Evolutionary conservation across 64 coral and sea anemone species (phyloP), one percentile per base, ranked within the genome.

Genomic region (Stylophora pistillata): DNA sequence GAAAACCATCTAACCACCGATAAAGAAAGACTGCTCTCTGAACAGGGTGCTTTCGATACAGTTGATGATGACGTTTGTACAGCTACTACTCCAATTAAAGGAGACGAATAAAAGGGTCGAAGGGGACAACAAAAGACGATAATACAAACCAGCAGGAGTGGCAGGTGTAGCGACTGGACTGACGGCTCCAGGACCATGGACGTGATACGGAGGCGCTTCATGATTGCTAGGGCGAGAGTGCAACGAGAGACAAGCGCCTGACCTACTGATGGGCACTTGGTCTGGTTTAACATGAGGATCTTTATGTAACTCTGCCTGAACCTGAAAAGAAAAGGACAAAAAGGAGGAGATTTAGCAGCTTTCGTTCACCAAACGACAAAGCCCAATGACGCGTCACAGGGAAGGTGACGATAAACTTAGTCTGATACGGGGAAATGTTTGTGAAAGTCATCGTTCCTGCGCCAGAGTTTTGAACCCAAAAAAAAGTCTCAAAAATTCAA

Each of bases 211-310:
- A 13, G 89, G 59, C 18, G 89, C 71, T 16, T 96, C 94, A 13
- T 96, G 91, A 58, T 61, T 72, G 32, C 87, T 85, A 55, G 86
- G 95, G 54, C 95, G 53, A 53, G 95, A 79, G 63, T 87, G 91
- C 13, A 81, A 27, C 9, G 90, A 79, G 58, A 93, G 64, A 23
- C 83, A 74, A 13, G 85, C 76, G 2, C 81, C 90, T 9, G 90
- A 83, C 59, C 91, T 58, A 17, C 74, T 91, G 28, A 99, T 92
- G 6, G 97, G 74, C 26, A 99, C 76, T 78, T 94, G 92, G 56
- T 99, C 97, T 56, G 90, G 97, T 79, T 99, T 99, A 30, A 90
- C 66, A 53, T 95, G 93, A 58, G 93, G 97, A 27, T 99, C 97
- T 74, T 99, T 99, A 17, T 95, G 90, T 58, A 93, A 87, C 29